These are phyloP conservation scores for Xyrauchen texanus DNA, from an alignment of 2,113 vertebrate species.

Conservation along the genomic window DNA sequence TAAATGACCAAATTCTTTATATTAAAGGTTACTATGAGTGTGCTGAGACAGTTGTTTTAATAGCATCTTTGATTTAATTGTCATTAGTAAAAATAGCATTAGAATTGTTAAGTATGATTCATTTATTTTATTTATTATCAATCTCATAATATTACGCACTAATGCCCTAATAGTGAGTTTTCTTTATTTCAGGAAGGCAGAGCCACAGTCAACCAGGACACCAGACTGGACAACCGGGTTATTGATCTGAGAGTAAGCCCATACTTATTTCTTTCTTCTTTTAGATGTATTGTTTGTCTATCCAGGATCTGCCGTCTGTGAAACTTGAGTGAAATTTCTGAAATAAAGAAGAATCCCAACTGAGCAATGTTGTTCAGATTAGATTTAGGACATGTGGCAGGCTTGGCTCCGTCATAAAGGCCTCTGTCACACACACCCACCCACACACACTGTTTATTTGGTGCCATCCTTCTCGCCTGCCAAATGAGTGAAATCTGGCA, in stretches of 20 bases:
- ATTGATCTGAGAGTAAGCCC: slow-evolving; percentile 94
- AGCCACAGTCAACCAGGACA: slow-evolving; percentile 99
- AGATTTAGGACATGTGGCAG: slow-evolving; percentile 36
- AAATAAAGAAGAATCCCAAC: not conserved
- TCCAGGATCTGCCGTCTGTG: not conserved
- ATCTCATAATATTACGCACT: too few relatives aligned
- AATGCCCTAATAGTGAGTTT: not conserved
- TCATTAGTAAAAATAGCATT: too few relatives aligned
- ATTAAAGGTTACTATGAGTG: too few relatives aligned
- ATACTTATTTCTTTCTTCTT: too few relatives aligned
- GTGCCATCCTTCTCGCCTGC: not conserved
- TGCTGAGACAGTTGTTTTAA: too few relatives aligned
- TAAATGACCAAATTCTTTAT: too few relatives aligned
- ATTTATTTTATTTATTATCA: too few relatives aligned
- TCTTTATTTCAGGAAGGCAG: slow-evolving; percentile 84
- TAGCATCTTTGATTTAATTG: too few relatives aligned
- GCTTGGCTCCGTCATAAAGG: slow-evolving; percentile 53
- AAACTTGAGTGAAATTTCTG: not conserved
- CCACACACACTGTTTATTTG: not conserved
- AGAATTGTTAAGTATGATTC: too few relatives aligned
- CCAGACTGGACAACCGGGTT: slow-evolving; percentile 95
- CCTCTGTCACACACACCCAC: slow-evolving; percentile 20
- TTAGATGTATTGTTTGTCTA: not conserved
- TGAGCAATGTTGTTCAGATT: not conserved
- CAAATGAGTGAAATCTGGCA: slow-evolving; percentile 13